Conservation (phyloP, 1,140 invertebrate genomes). For the Wiebesia pumilae region DNA sequence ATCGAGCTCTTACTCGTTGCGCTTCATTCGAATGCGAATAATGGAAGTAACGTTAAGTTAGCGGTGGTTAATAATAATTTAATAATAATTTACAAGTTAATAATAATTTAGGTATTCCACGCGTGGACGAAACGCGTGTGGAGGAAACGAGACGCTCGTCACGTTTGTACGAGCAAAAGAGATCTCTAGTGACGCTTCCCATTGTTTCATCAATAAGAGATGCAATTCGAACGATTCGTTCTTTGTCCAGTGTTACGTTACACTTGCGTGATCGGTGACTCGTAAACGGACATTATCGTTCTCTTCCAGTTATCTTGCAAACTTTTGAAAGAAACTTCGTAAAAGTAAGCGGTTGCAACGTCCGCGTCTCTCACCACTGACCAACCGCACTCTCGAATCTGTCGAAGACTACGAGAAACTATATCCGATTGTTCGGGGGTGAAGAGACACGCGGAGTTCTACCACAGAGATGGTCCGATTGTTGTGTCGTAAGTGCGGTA, state of each 20-base stretch:
- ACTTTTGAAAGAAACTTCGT: constrained; percentile 20
- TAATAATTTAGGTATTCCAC: too few species aligned
- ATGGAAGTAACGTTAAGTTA: not conserved
- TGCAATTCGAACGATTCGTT: too few species aligned
- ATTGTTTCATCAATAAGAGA: too few species aligned
- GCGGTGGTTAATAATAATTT: too few species aligned
- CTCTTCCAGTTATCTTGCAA: not conserved
- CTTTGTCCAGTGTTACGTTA: not conserved
- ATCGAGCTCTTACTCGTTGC: not conserved
- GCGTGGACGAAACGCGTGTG: too few species aligned
- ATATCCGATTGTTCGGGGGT: constrained; percentile 47
- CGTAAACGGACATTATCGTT: not conserved
- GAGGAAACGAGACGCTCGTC: too few species aligned
- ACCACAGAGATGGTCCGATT: constrained; percentile 33
- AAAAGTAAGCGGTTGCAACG: not conserved
- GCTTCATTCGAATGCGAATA: not conserved
- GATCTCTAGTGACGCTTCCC: too few species aligned
- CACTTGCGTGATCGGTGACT: not conserved
- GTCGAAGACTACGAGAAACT: constrained; percentile 20
- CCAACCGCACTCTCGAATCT: not conserved
- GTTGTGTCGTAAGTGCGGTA: constrained; percentile 17
- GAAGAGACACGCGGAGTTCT: not conserved
- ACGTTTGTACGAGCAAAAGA: too few species aligned
- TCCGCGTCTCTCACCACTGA: not conserved
- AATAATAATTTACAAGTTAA: too few species aligned